Evolutionary conservation across 2,888 invertebrate genomes (phyloP).

Genomic region (Rhamphomyia laevipes): DNA sequence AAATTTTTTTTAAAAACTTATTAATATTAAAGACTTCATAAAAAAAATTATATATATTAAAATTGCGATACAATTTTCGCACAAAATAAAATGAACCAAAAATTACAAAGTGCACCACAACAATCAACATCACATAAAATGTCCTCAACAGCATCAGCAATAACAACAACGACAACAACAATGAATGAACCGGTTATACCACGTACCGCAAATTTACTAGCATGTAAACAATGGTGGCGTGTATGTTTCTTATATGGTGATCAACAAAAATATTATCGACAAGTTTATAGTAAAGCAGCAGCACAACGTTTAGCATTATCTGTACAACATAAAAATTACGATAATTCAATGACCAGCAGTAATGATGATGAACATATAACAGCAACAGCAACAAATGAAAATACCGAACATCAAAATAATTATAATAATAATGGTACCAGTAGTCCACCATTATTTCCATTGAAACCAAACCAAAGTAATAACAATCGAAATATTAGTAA

Average conservation of each 20-base stretch:
- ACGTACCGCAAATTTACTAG: conserved; percentile 57
- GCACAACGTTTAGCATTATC: conserved; percentile 40
- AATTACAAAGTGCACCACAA: conserved; percentile 5
- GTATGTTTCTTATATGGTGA: conserved; percentile 81
- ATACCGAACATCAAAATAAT: conserved; percentile 13
- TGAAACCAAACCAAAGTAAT: conserved; percentile 5
- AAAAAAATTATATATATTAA: too few species aligned
- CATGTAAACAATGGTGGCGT: conserved; percentile 84
- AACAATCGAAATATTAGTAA: too few species aligned
- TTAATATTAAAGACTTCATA: too few species aligned
- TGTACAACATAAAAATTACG: conserved; percentile 11
- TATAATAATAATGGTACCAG: conserved; percentile 11
- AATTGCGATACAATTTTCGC: too few species aligned
- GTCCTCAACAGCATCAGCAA: conserved; percentile 1
- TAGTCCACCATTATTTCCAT: conserved; percentile 15
- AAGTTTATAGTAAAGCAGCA: conserved; percentile 54
- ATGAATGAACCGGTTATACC: conserved; percentile 28
- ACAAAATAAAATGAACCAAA: too few species aligned
- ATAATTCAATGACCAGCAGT: conserved; percentile 11
- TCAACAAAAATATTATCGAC: conserved; percentile 74
- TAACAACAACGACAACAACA: not conserved
- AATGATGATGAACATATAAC: conserved; percentile 21
- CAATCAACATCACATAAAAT: conserved; percentile 5
- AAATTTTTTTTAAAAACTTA: too few species aligned
- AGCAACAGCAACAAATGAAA: conserved; percentile 15